phyloP scores from a whole-genome alignment of 2,888 invertebrate genomes.

The Leuctra nigra region DNA sequence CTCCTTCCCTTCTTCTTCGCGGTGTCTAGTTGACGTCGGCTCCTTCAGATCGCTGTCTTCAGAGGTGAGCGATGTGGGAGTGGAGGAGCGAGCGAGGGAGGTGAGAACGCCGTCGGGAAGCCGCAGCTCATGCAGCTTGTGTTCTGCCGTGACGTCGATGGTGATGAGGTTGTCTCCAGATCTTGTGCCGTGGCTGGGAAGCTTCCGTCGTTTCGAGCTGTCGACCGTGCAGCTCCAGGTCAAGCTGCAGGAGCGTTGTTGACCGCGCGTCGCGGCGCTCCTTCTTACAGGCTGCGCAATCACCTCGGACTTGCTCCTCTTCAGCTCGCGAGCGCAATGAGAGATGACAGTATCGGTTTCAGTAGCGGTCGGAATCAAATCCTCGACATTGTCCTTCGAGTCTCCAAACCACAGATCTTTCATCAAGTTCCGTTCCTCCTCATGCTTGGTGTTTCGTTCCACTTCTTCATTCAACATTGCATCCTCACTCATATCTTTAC shows the following conservation, averaged over 20 bases:
- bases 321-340: slow-evolving; percentile 53
- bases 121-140: slow-evolving; percentile 37
- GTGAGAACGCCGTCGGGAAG: slow-evolving; percentile 44
- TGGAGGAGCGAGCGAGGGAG: slow-evolving; percentile 37
- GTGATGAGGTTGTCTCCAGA: background rate
- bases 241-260: slow-evolving; percentile 60
- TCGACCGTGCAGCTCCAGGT: slow-evolving; percentile 57
- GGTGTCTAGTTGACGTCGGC: slow-evolving; percentile 14
- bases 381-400: slow-evolving; percentile 44
- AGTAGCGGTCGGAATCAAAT: slow-evolving; percentile 52
- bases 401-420: slow-evolving; percentile 42
- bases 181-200: background rate
- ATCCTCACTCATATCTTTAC: slow-evolving; percentile 37
- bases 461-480: slow-evolving; percentile 39
- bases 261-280: slow-evolving; percentile 37
- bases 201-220: background rate
- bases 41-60: slow-evolving; percentile 36
- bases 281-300: slow-evolving; percentile 33
- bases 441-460: slow-evolving; percentile 34
- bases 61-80: slow-evolving; percentile 33
- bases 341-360: slow-evolving; percentile 38
- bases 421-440: slow-evolving; percentile 36
- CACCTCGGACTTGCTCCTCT: slow-evolving; percentile 60
- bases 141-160: background rate
- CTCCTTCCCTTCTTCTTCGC: slow-evolving; percentile 39